A percentile compares a stretch with the other conserved stretches of the same genome.
Evolutionary conservation across 2,113 vertebrate species (phyloP).

Genomic region (Microtus oregoni): DNA sequence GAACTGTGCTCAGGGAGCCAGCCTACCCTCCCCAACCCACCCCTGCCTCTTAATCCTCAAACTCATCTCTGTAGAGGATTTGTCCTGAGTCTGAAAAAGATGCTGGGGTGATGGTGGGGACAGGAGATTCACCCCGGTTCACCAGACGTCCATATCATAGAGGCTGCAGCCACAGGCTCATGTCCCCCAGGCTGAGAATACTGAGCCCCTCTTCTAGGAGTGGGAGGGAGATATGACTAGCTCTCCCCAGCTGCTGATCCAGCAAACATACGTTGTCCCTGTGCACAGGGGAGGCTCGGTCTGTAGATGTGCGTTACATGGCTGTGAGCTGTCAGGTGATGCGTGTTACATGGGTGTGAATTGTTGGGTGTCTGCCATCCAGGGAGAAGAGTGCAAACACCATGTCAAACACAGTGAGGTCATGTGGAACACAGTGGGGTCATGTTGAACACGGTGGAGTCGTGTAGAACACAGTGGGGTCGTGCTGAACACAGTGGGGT

Average conservation of each 20-base stretch:
- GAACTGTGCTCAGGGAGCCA: background rate
- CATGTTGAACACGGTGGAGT: too few relatives aligned
- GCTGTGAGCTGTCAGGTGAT: too few relatives aligned
- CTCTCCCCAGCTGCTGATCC: background rate
- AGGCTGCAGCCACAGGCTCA: background rate
- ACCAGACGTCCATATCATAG: background rate
- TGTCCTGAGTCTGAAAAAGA: background rate
- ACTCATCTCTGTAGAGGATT: accelerated
- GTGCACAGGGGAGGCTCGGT: background rate
- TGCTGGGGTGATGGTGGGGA: too few relatives aligned
- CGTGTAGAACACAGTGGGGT: too few relatives aligned
- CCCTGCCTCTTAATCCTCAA: background rate
- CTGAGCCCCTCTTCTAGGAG: background rate
- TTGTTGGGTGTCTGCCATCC: background rate
- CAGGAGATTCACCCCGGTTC: too few relatives aligned
- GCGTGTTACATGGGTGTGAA: accelerated
- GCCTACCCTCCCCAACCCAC: background rate
- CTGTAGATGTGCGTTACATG: accelerated
- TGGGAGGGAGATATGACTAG: background rate
- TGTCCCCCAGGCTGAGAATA: background rate
- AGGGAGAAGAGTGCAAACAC: accelerated
- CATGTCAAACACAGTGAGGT: background rate
- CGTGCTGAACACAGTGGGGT: background rate
- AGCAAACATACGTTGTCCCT: too few relatives aligned
- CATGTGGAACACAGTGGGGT: too few relatives aligned